These are phyloP conservation scores for Acrobeloides nanus DNA, from an alignment of 2,888 invertebrate genomes.

Conservation along the genomic window DNA sequence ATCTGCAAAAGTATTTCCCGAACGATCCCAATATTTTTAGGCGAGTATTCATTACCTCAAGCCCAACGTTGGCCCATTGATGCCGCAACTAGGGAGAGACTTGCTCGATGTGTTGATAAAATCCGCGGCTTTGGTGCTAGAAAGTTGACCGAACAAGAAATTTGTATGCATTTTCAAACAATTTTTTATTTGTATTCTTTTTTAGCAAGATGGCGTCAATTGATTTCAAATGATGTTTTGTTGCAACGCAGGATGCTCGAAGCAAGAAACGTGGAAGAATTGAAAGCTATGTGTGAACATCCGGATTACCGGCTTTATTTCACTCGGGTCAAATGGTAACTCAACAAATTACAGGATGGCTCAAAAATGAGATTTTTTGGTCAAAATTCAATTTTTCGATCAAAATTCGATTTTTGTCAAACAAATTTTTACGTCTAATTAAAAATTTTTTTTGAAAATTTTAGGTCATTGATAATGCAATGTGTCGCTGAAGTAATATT, in stretches of 20 bases:
- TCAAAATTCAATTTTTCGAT: too few relatives aligned
- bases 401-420: too few relatives aligned
- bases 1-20: too few relatives aligned
- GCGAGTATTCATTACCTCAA: slow-evolving; percentile 26
- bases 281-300: slow-evolving; percentile 21
- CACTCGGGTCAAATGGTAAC: slow-evolving; percentile 43
- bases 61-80: slow-evolving; percentile 17
- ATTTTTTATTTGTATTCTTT: not conserved
- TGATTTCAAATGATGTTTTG: slow-evolving; percentile 21
- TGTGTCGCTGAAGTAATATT: slow-evolving; percentile 33
- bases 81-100: slow-evolving; percentile 7
- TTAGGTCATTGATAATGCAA: too few relatives aligned
- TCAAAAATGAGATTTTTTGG: too few relatives aligned
- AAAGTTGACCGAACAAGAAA: slow-evolving; percentile 49
- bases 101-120: slow-evolving; percentile 23
- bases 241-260: slow-evolving; percentile 20
- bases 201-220: slow-evolving; percentile 27
- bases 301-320: slow-evolving; percentile 40
- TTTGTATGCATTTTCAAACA: slow-evolving; percentile 27
- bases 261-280: slow-evolving; percentile 24
- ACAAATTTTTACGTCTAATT: too few relatives aligned
- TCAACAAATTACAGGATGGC: too few relatives aligned
- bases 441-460: too few relatives aligned
- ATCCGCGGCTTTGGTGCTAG: slow-evolving; percentile 34
- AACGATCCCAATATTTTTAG: slow-evolving; percentile 7